Evolutionary conservation across 2,888 invertebrate genomes (phyloP).

Genomic region (Malacosoma neustria): DNA sequence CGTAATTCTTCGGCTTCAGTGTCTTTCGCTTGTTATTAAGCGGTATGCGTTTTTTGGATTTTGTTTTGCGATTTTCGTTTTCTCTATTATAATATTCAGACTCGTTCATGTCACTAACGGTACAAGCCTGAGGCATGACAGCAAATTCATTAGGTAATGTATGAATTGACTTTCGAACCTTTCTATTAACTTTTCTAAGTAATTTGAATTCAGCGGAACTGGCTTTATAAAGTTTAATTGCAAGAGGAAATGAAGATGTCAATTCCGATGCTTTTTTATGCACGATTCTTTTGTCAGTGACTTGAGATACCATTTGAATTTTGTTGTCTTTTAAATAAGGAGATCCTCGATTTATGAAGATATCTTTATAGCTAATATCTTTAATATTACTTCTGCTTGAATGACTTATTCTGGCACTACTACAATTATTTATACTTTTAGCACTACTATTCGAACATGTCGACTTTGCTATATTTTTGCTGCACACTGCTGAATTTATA

Average conservation of each 20-base stretch:
- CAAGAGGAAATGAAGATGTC: slow-evolving; percentile 41
- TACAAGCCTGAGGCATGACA: slow-evolving; percentile 34
- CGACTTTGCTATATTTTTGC: slow-evolving; percentile 19
- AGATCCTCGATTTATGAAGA: slow-evolving; percentile 22
- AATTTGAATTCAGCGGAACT: slow-evolving; percentile 50
- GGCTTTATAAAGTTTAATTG: slow-evolving; percentile 48
- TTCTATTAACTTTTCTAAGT: slow-evolving; percentile 29
- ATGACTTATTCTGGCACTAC: slow-evolving; percentile 21
- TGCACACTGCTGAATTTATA: slow-evolving; percentile 25
- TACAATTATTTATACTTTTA: slow-evolving; percentile 15
- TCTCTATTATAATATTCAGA: slow-evolving; percentile 39
- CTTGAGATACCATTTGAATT: slow-evolving; percentile 32
- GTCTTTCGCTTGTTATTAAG: slow-evolving; percentile 22
- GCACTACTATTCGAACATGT: slow-evolving; percentile 19
- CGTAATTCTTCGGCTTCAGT: slow-evolving; percentile 24
- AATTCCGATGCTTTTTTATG: slow-evolving; percentile 32
- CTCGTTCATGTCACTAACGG: slow-evolving; percentile 59
- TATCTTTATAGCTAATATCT: slow-evolving; percentile 23
- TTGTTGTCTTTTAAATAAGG: slow-evolving; percentile 38
- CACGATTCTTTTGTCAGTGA: slow-evolving; percentile 38
- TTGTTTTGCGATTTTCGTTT: slow-evolving; percentile 22
- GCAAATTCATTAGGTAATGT: slow-evolving; percentile 44
- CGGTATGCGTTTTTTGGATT: slow-evolving; percentile 28
- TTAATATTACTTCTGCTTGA: no score
- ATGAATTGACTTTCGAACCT: slow-evolving; percentile 49